A percentile compares a stretch with the other conserved stretches of the same genome.
Conservation (phyloP, 2,797 vertebrate genomes). For the Hippopotamyrus pictus region DNA sequence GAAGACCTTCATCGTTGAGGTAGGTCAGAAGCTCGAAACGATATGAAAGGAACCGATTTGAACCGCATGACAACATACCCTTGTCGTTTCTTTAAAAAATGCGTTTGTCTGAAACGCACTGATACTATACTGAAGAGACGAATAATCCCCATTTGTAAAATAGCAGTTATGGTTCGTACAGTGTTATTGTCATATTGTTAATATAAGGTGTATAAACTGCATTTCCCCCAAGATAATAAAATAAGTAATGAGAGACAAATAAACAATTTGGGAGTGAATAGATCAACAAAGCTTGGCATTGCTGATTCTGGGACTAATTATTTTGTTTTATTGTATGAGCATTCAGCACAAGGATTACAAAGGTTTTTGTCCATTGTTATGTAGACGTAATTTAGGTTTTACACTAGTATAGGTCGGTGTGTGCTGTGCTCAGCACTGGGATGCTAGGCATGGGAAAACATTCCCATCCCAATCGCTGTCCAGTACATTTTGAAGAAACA, state of each 20-base stretch:
- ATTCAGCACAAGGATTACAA: background rate
- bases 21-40: conserved; percentile 35
- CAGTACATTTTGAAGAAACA: conserved; percentile 15
- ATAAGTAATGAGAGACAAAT: conserved; percentile 1
- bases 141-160: conserved; percentile 6
- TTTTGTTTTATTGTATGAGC: background rate
- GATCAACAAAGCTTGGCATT: background rate
- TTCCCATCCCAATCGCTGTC: background rate
- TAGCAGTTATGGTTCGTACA: conserved; percentile 9
- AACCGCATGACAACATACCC: conserved; percentile 16
- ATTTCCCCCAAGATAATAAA: background rate
- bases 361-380: background rate
- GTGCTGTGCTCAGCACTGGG: background rate
- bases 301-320: background rate
- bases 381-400: conserved; percentile 14
- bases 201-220: background rate
- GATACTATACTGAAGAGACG: background rate
- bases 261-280: background rate
- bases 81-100: background rate
- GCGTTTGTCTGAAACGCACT: background rate
- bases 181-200: background rate
- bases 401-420: conserved; percentile 3
- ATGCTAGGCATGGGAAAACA: background rate
- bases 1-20: conserved; percentile 68
- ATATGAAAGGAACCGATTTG: conserved; percentile 8